These are phyloP conservation scores for Trogon surrucura DNA, from an alignment of 2,113 vertebrate genomes.

Conservation along the genomic window DNA sequence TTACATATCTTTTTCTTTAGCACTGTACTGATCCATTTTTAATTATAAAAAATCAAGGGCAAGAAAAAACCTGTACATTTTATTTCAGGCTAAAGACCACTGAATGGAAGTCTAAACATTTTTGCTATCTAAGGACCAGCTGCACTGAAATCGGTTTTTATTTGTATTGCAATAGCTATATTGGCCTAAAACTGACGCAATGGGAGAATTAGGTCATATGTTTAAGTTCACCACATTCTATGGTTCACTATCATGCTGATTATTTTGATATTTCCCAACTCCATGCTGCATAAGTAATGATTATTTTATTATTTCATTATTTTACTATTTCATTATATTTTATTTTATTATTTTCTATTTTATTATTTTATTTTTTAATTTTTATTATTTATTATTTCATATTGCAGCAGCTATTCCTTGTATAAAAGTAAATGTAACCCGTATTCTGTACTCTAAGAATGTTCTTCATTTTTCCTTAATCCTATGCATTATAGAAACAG, in stretches of 20 bases:
- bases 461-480: background rate
- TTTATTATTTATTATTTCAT: slow-evolving; percentile 5
- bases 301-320: too few relatives aligned
- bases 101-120: background rate
- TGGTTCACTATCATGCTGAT: slow-evolving; percentile 26
- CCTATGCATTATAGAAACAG: background rate
- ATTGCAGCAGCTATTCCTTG: background rate
- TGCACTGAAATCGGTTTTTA: background rate
- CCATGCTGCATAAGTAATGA: background rate
- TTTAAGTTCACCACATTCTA: background rate
- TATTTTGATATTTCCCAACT: background rate
- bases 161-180: background rate
- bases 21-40: background rate
- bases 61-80: background rate
- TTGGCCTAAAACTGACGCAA: slow-evolving; percentile 11
- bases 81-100: background rate
- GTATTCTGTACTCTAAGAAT: background rate
- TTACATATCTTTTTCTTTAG: background rate
- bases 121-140: background rate
- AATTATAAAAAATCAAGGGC: background rate
- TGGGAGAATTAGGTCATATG: slow-evolving; percentile 10
- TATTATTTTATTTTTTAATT: too few relatives aligned
- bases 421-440: background rate
- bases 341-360: too few relatives aligned
- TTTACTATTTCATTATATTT: too few relatives aligned